Evolutionary conservation across 1,140 invertebrate species (phyloP).

Genomic region (Octopus bimaculoides): DNA sequence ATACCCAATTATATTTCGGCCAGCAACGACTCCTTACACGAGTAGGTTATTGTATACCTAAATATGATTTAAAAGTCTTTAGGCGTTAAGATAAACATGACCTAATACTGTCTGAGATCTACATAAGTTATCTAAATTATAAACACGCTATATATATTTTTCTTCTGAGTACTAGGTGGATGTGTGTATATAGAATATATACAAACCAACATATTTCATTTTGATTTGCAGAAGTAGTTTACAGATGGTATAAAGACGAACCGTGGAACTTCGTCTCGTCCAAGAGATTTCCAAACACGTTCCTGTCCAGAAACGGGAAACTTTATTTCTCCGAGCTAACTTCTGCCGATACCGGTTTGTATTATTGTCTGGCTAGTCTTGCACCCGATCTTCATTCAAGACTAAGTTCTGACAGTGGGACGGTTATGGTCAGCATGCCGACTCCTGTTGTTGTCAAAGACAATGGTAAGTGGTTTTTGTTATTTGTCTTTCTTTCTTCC

Average conservation of each 20-base stretch:
- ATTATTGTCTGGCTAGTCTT: slow-evolving; percentile 38
- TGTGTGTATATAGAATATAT: too few species aligned
- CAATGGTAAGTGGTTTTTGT: slow-evolving; percentile 30
- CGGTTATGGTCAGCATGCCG: slow-evolving; percentile 32
- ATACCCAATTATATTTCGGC: too few species aligned
- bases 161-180: not conserved
- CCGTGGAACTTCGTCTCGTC: slow-evolving; percentile 25
- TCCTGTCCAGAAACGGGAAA: slow-evolving; percentile 33
- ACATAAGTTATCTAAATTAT: too few species aligned
- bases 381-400: slow-evolving; percentile 18
- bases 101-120: too few species aligned
- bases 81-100: too few species aligned
- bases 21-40: too few species aligned
- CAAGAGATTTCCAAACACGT: slow-evolving; percentile 27
- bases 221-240: slow-evolving; percentile 31
- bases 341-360: slow-evolving; percentile 26
- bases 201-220: not conserved
- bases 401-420: slow-evolving; percentile 24
- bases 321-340: slow-evolving; percentile 38
- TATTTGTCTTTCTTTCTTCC: not conserved
- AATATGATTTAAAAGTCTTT: too few species aligned
- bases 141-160: not conserved
- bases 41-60: too few species aligned
- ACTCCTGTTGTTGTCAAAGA: slow-evolving; percentile 31
- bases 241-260: slow-evolving; percentile 31